These are phyloP conservation scores for Lasioglossum vierecki DNA, from an alignment of 2,888 invertebrate species.

Conservation along the genomic window DNA sequence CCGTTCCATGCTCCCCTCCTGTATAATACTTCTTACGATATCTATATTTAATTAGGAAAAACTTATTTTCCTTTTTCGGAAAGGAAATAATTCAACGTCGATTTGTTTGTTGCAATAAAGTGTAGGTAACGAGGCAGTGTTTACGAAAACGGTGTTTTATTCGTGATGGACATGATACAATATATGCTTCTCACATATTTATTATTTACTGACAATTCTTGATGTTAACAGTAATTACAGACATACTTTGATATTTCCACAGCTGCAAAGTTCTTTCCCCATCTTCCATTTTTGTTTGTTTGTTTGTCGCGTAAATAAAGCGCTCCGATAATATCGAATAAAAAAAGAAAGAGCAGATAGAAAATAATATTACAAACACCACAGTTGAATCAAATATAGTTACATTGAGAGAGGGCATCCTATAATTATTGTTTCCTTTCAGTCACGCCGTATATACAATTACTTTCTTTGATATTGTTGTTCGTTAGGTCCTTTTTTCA, in stretches of 20 bases:
- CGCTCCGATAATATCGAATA: conserved; percentile 49
- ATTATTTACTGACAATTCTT: conserved; percentile 68
- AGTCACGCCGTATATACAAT: conserved; percentile 63
- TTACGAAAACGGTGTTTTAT: conserved; percentile 77
- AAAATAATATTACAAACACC: conserved; percentile 53
- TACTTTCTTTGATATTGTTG: conserved; percentile 41
- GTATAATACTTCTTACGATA: background rate
- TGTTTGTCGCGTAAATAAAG: conserved; percentile 60
- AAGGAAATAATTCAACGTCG: background rate
- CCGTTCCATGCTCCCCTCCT: background rate
- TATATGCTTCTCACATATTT: conserved; percentile 68
- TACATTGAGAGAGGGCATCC: conserved; percentile 20
- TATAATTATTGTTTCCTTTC: conserved; percentile 23
- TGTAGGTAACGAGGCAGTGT: conserved; percentile 41
- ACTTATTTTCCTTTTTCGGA: background rate
- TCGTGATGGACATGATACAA: conserved; percentile 65
- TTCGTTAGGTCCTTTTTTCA: conserved; percentile 23
- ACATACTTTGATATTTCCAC: conserved; percentile 54
- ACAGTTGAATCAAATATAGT: conserved; percentile 33
- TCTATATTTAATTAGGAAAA: background rate
- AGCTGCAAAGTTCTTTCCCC: conserved; percentile 75
- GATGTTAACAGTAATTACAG: conserved; percentile 64
- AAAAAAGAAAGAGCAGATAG: conserved; percentile 54
- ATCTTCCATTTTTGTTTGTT: conserved; percentile 72
- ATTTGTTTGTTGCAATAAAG: background rate